These are phyloP conservation scores for Reticulitermes speratus DNA, from an alignment of 1,140 invertebrate genomes.

Conservation along the genomic window DNA sequence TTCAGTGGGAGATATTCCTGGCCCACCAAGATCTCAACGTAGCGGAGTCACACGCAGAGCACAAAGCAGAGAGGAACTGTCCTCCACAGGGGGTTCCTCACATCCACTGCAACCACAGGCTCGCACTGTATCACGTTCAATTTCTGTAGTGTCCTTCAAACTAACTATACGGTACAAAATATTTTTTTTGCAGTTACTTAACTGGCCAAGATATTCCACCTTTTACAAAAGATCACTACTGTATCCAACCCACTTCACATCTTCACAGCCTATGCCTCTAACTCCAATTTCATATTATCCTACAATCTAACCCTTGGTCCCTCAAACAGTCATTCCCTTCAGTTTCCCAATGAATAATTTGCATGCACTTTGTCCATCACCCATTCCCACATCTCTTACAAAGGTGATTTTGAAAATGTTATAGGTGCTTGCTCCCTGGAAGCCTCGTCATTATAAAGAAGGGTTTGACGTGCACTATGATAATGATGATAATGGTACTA, in stretches of 20 bases:
- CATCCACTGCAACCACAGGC: constrained; percentile 60
- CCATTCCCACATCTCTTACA: too few species aligned
- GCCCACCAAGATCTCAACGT: constrained; percentile 44
- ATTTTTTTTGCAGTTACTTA: too few species aligned
- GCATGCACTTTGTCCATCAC: too few species aligned
- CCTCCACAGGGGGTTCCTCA: constrained; percentile 54
- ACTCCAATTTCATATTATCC: too few species aligned
- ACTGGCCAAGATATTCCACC: too few species aligned
- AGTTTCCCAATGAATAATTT: too few species aligned
- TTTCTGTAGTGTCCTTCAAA: constrained; percentile 57
- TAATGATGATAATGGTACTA: constrained; percentile 31
- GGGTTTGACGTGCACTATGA: constrained; percentile 76
- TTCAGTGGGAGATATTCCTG: constrained; percentile 71
- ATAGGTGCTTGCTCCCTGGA: constrained; percentile 69
- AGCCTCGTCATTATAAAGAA: constrained; percentile 68
- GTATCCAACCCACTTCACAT: too few species aligned
- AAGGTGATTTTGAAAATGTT: not conserved
- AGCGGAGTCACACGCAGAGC: constrained; percentile 41
- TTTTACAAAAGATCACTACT: too few species aligned
- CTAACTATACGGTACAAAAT: too few species aligned
- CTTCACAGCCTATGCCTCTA: too few species aligned
- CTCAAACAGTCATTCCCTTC: too few species aligned
- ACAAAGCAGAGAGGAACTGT: constrained; percentile 69
- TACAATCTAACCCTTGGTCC: too few species aligned
- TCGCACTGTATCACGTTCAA: constrained; percentile 74